Evolutionary conservation across 2,888 invertebrate species (phyloP).

Genomic region (Drosophila incognita): DNA sequence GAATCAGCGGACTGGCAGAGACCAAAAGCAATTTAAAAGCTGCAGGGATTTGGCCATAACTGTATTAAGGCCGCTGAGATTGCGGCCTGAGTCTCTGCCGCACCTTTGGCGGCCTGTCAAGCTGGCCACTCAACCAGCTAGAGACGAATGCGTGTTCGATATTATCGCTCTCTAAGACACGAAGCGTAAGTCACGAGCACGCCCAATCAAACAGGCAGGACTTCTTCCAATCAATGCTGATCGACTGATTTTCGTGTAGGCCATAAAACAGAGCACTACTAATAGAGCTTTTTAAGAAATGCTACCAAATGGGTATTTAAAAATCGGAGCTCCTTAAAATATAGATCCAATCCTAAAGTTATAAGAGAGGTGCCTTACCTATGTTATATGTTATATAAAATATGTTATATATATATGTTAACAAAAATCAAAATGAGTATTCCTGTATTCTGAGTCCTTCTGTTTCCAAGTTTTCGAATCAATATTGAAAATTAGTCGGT

Average conservation of each 20-base stretch:
- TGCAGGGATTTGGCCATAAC: slow-evolving; percentile 82
- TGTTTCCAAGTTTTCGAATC: neutral
- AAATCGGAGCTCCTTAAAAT: neutral
- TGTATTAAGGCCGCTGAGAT: slow-evolving; percentile 70
- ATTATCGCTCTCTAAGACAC: neutral
- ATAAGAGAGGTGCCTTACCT: neutral
- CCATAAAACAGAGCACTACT: neutral
- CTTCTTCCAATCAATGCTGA: neutral
- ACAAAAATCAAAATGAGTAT: neutral
- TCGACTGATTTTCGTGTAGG: neutral
- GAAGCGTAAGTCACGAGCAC: neutral
- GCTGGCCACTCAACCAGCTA: slow-evolving; percentile 60
- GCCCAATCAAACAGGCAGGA: neutral
- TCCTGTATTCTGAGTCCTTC: neutral
- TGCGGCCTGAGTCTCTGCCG: slow-evolving; percentile 52
- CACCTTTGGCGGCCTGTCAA: slow-evolving; percentile 78
- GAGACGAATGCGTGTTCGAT: slow-evolving; percentile 26
- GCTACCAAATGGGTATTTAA: neutral
- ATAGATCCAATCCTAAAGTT: neutral
- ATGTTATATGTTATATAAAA: no score
- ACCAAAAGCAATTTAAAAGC: slow-evolving; percentile 76
- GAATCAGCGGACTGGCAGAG: slow-evolving; percentile 35
- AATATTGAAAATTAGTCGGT: neutral
- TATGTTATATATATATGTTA: no score
- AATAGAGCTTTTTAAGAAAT: neutral